Evolutionary conservation across 2,797 vertebrate species (phyloP).

Genomic region (Phataginus tetradactyla): DNA sequence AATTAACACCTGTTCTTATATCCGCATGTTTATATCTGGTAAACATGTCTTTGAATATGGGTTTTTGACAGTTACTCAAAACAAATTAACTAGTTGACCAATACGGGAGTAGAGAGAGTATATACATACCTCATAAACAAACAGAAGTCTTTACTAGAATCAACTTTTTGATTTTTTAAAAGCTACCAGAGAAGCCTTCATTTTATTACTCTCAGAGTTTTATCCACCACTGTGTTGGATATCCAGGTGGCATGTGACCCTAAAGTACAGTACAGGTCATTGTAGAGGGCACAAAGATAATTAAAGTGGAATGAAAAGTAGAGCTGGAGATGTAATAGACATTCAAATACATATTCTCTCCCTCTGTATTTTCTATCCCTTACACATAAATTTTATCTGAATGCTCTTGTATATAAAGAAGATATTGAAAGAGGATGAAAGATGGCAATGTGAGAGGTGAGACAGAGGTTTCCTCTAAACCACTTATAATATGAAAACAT

Average conservation of each 20-base stretch:
- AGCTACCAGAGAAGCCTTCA: neutral
- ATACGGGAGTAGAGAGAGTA: neutral
- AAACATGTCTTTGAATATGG: neutral
- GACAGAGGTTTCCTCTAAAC: too few relatives aligned
- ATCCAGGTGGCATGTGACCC: neutral
- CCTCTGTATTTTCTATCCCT: neutral
- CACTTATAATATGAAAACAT: too few relatives aligned
- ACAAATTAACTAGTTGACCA: neutral
- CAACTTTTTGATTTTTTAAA: neutral
- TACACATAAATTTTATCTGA: neutral
- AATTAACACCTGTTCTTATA: neutral
- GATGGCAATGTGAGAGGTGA: too few relatives aligned
- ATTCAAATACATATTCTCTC: neutral
- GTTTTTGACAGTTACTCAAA: constrained; percentile 34
- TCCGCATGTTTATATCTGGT: neutral
- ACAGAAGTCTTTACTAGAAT: neutral
- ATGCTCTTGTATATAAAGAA: neutral
- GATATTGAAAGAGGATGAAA: neutral
- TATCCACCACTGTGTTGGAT: neutral
- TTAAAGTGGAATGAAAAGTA: neutral
- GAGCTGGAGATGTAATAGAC: neutral
- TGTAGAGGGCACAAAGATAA: neutral
- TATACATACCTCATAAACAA: neutral
- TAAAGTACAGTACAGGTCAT: neutral
- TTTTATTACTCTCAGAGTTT: neutral